Evolutionary conservation across 2,888 invertebrate species (phyloP), one percentile per base, ranked within the genome.

Genomic region (Conops quadrifasciatus): DNA sequence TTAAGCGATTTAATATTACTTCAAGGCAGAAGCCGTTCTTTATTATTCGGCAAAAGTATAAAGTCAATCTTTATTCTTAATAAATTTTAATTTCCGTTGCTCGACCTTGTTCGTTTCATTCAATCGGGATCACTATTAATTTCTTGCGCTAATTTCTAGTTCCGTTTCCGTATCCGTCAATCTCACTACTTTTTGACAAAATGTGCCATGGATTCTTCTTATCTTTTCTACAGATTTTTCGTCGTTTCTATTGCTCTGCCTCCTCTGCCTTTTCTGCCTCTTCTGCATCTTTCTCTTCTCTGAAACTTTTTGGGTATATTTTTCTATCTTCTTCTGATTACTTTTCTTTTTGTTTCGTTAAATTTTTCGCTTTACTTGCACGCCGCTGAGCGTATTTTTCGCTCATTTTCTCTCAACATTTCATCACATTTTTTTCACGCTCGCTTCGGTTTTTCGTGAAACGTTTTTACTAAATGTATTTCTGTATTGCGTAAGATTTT

Each of bases 101-200:
- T 15, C 28, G 15, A 36, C 36, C 9, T 36, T 36, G 36, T 36
- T 36, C 36, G 36, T 9, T 36, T 36, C 36, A 36, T 4, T 36
- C 36, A 36, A 36, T 36, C 5, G 43, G n/a, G n/a, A n/a, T 36
- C 58, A 68, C 68, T 62, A 68, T 62, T 60, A 68, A 68, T 68
- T 68, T 60, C 68, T 60, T 62, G 30, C 51, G 30, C 49, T 51
- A 49, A 24, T 62, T 68, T 62, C 68, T 49, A 13, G 19, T 53
- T 67, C 56, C 56, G 19, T 49, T 64, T 21, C 36, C 36, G 36
- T 36, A 36, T 36, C 36, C 36, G 36, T 36, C 36, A 36, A 36
- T 36, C 36, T 36, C 36, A 36, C 9, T 36, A 36, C 9, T 36
- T 36, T 36, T 36, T 36, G 5, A 36, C 9, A 36, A 36, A 7